These are phyloP conservation scores for Cyrtodaria siliqua DNA, from an alignment of 2,888 invertebrate species.

Conservation along the genomic window DNA sequence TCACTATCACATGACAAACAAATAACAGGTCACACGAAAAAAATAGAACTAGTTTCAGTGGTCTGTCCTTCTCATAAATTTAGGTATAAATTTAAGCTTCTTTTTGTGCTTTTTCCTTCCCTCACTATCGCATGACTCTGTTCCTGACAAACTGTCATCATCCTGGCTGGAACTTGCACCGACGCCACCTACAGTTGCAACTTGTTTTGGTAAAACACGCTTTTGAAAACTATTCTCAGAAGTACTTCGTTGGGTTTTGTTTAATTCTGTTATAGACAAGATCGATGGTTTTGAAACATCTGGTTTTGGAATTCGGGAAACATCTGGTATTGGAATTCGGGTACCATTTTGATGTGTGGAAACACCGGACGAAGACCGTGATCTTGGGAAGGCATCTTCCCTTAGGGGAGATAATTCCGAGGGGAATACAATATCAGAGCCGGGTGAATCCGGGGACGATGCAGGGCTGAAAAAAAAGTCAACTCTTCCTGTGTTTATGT, in stretches of 20 bases:
- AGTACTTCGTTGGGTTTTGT: conserved; percentile 36
- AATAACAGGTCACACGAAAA: too few relatives aligned
- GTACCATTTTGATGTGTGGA: conserved; percentile 48
- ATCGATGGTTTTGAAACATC: conserved; percentile 7
- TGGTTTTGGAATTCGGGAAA: conserved; percentile 27
- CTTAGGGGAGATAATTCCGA: conserved; percentile 35
- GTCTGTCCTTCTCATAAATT: conserved; percentile 60
- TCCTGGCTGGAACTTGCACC: conserved; percentile 35
- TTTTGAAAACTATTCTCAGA: conserved; percentile 53
- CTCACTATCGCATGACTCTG: conserved; percentile 58
- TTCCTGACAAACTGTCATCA: conserved; percentile 59
- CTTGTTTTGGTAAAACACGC: conserved; percentile 53
- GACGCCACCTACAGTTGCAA: conserved; percentile 28
- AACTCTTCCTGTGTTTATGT: too few relatives aligned
- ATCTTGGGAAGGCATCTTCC: conserved; percentile 28
- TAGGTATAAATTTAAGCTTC: conserved; percentile 58
- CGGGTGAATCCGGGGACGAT: conserved; percentile 59
- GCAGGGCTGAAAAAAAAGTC: conserved; percentile 47
- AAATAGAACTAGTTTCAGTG: neutral
- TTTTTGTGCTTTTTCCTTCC: conserved; percentile 59
- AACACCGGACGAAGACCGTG: conserved; percentile 30
- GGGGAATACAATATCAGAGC: conserved; percentile 39
- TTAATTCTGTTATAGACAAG: neutral
- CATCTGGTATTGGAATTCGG: conserved; percentile 46
- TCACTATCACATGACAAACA: too few relatives aligned